Evolutionary conservation across 2,797 vertebrate genomes (phyloP), one percentile per base, ranked within the genome.

Genomic region (Philypnodon macrostomus): DNA sequence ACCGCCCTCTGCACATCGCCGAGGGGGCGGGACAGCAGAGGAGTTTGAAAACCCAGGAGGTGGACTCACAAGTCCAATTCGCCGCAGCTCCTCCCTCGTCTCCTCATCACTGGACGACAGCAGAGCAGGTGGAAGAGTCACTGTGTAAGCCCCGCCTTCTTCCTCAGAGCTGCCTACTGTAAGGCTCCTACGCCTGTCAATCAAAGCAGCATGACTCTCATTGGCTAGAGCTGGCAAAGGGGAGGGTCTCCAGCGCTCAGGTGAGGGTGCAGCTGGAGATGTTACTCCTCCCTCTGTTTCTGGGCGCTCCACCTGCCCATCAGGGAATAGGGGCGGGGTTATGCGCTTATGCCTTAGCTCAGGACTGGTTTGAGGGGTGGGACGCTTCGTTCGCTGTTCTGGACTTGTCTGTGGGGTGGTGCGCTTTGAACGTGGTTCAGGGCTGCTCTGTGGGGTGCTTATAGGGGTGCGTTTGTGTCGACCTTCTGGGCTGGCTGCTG

Each of bases 31-130:
- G 75, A 72, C 80, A 46, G 70, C 89, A 29, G 65, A 73, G 58
- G 31, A 71, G 69, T 80, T 85, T 7, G 92, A 85, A 15, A 98
- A 98, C 58, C 91, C 94, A 5, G 94, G 90, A 0, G 96, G 96
- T 3, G 96, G 96, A 0, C 94, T 91, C 59, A 98, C 94, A 45
- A 98, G 85, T 45, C 96, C 96, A 1, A 98, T 98, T 63, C 93
- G 93, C 35, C 95, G 92, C 35, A 98, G 89, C 76, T 97, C 96
- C 78, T 98, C 96, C 60, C 96, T 79, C 0, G 96, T 98, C 80
- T 98, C 96, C 79, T 98, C 96, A 0, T 98, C 96, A 0, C 96
- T 98, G 1, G 96, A 98, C 1, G 96, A 98, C 64, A 98, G 58
- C 72, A 97, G 85, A 0, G 95, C 95, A 0, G 95, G 94, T 0